These are phyloP conservation scores for Pseudomyrmex concolor DNA, from an alignment of 1,140 invertebrate genomes.

Conservation along the genomic window DNA sequence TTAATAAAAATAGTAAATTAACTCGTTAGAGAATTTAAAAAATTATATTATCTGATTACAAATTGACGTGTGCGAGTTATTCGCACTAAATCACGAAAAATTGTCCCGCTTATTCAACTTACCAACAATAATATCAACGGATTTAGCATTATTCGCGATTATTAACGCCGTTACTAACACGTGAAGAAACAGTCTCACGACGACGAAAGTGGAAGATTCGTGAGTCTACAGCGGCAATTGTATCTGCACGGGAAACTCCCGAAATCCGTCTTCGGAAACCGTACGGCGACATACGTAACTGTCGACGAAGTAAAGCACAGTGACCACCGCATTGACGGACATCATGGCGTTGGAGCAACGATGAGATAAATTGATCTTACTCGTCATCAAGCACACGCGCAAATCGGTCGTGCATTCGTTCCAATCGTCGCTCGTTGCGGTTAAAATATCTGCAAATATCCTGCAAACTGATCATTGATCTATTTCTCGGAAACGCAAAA, in stretches of 20 bases:
- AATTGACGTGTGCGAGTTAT: too few relatives aligned
- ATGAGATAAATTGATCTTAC: slow-evolving; percentile 24
- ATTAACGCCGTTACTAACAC: slow-evolving; percentile 28
- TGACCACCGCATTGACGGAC: not conserved
- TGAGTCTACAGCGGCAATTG: slow-evolving; percentile 35
- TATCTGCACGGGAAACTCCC: slow-evolving; percentile 46
- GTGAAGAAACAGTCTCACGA: slow-evolving; percentile 25
- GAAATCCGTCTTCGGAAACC: not conserved
- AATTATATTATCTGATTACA: too few relatives aligned
- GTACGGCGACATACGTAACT: not conserved
- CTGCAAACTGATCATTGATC: not conserved
- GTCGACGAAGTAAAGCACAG: slow-evolving; percentile 25
- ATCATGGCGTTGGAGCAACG: slow-evolving; percentile 39
- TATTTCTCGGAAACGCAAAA: not conserved
- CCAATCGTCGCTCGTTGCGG: slow-evolving; percentile 41
- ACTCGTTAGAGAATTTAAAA: not conserved
- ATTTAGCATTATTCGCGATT: slow-evolving; percentile 52
- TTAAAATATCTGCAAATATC: slow-evolving; percentile 37
- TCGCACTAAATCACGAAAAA: not conserved
- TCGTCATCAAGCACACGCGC: slow-evolving; percentile 30
- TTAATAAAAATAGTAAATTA: not conserved
- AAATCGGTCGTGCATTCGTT: slow-evolving; percentile 5
- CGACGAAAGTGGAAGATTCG: slow-evolving; percentile 37
- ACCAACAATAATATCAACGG: slow-evolving; percentile 50
- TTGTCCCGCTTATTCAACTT: not conserved